Evolutionary conservation across 2,797 vertebrate genomes (phyloP).

Genomic region (Labeo calbasu): DNA sequence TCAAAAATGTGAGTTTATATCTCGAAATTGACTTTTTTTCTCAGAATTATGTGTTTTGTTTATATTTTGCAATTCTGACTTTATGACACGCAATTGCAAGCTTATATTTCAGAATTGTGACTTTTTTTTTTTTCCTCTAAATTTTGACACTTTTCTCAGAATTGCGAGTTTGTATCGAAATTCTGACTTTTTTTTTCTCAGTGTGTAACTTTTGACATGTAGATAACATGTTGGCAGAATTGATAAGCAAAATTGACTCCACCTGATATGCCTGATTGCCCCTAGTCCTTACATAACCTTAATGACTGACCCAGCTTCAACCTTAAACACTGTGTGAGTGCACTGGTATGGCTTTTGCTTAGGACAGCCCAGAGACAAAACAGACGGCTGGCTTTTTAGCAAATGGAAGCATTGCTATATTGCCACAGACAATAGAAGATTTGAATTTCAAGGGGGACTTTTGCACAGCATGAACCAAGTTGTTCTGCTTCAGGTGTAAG

Average conservation of each 20-base stretch:
- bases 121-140: too few species aligned
- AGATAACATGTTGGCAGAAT: slow-evolving; percentile 5
- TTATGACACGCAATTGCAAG: too few species aligned
- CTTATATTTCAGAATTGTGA: too few species aligned
- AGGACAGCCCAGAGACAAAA: slow-evolving; percentile 9
- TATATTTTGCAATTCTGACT: too few species aligned
- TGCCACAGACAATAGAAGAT: neutral
- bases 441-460: neutral
- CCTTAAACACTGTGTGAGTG: neutral
- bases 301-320: slow-evolving; percentile 8
- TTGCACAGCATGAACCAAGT: neutral
- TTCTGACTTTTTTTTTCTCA: too few species aligned
- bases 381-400: slow-evolving; percentile 20
- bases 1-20: too few species aligned
- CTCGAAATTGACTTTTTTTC: too few species aligned
- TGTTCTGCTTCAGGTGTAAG: neutral
- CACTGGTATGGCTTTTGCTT: slow-evolving; percentile 21
- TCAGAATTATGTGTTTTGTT: too few species aligned
- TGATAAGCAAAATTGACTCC: slow-evolving; percentile 22
- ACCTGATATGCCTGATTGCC: neutral
- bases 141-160: too few species aligned
- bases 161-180: too few species aligned
- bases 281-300: slow-evolving; percentile 18
- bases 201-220: neutral
- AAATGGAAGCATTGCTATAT: slow-evolving; percentile 13